phyloP scores from a whole-genome alignment of 2,113 vertebrate genomes.

The Thinocorus orbignyianus region DNA sequence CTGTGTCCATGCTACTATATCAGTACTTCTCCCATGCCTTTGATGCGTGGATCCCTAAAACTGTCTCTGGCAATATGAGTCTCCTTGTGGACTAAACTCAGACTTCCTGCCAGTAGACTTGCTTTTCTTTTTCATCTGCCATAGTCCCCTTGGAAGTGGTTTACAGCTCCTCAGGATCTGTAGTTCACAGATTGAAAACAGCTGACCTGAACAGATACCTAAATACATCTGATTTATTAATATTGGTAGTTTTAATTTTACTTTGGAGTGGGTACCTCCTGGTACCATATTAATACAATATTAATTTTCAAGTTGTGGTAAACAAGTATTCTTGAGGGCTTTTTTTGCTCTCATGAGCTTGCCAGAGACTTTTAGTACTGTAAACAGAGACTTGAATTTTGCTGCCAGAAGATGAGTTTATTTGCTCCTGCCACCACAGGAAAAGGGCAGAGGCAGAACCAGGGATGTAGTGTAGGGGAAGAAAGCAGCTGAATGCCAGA shows the following conservation, averaged over 20 bases:
- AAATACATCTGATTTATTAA: background rate
- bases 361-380: rapidly evolving
- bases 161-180: background rate
- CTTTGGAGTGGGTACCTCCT: background rate
- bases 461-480: background rate
- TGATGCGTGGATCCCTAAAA: background rate
- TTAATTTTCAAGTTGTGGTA: background rate
- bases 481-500: background rate
- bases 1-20: background rate
- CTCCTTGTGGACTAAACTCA: background rate
- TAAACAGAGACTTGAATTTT: background rate
- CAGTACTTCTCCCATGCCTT: background rate
- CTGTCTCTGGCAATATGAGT: background rate
- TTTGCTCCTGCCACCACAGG: background rate
- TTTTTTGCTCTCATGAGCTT: background rate
- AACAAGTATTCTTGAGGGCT: background rate
- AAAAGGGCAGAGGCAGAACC: background rate
- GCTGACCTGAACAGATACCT: background rate
- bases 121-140: background rate
- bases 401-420: background rate
- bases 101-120: background rate
- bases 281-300: background rate
- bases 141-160: background rate
- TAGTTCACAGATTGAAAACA: background rate
- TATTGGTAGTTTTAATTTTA: background rate